Conservation (phyloP, 2,113 vertebrate species). For the Cricetomys ansorgei region DNA sequence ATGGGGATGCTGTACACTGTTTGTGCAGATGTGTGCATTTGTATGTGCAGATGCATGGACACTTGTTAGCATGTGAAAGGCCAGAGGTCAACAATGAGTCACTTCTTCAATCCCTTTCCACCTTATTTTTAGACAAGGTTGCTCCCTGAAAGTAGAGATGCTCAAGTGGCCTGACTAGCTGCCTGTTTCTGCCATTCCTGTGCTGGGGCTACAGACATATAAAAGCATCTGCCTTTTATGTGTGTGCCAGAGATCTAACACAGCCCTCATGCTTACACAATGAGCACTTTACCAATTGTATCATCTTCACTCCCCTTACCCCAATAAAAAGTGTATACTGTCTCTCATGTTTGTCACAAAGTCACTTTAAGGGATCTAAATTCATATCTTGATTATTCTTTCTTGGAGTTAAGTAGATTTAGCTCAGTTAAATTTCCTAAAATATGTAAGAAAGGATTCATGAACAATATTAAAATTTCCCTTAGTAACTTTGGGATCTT, state of each 20-base stretch:
- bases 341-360: background rate
- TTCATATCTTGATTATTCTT: background rate
- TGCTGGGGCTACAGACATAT: background rate
- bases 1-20: background rate
- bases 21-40: background rate
- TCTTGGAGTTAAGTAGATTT: background rate
- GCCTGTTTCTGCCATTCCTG: background rate
- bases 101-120: background rate
- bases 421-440: conserved; percentile 22
- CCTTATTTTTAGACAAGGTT: background rate
- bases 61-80: background rate
- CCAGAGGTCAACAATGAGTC: background rate
- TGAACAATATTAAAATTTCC: background rate
- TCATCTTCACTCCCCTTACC: background rate
- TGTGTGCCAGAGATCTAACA: background rate
- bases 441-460: background rate
- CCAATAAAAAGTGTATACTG: background rate
- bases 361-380: conserved; percentile 20
- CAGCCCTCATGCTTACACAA: background rate
- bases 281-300: too few species aligned
- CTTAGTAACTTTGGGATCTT: background rate
- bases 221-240: background rate
- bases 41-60: too few species aligned
- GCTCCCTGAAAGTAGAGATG: too few species aligned
- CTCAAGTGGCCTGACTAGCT: background rate